These are phyloP conservation scores for Hipparchia sbordonii DNA, from an alignment of 2,888 invertebrate genomes.

Conservation along the genomic window DNA sequence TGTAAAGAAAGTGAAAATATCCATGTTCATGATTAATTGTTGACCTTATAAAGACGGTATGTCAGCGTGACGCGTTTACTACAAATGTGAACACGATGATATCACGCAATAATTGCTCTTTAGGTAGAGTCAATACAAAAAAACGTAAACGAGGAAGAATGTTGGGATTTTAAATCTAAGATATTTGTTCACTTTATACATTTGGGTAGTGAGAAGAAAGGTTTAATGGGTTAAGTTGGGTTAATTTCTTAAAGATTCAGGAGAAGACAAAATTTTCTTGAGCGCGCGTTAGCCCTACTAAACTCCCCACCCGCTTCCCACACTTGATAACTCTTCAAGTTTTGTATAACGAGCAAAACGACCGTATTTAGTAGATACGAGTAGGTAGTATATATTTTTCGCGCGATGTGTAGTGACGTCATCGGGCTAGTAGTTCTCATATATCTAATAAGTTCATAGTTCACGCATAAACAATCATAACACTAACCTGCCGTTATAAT, in stretches of 20 bases:
- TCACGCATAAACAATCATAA: too few species aligned
- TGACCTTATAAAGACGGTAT: slow-evolving; percentile 21
- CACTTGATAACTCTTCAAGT: too few species aligned
- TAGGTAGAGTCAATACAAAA: slow-evolving; percentile 24
- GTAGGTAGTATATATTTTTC: too few species aligned
- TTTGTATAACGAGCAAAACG: too few species aligned
- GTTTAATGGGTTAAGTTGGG: not conserved
- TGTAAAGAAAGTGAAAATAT: slow-evolving; percentile 17
- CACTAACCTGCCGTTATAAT: slow-evolving; percentile 93
- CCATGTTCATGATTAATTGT: not conserved
- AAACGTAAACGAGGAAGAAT: slow-evolving; percentile 14
- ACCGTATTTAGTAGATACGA: too few species aligned
- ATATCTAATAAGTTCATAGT: too few species aligned
- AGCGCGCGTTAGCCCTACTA: too few species aligned
- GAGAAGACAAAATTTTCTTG: too few species aligned
- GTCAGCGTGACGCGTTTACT: slow-evolving; percentile 23
- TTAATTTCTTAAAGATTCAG: not conserved
- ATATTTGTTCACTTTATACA: not conserved
- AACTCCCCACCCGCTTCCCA: too few species aligned
- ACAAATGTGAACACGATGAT: slow-evolving; percentile 27
- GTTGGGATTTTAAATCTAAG: slow-evolving; percentile 3
- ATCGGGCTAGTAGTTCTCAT: too few species aligned
- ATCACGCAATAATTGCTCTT: slow-evolving; percentile 28
- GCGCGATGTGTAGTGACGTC: too few species aligned
- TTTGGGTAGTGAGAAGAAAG: not conserved